Evolutionary conservation across 2,113 vertebrate genomes (phyloP).

Genomic region (Cheirogaleus medius): DNA sequence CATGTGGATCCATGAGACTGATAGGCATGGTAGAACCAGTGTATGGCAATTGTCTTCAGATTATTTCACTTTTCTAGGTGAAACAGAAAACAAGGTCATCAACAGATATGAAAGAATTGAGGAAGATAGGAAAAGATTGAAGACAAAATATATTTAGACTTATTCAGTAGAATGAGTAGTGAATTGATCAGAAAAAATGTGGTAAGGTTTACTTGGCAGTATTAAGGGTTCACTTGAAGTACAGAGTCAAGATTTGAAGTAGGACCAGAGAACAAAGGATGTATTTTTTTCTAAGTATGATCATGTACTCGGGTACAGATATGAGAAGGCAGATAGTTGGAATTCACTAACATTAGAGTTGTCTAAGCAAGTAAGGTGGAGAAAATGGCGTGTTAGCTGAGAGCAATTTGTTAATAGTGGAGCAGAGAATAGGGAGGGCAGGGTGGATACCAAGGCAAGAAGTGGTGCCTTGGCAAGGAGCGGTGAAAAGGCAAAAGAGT

Average conservation of each 20-base stretch:
- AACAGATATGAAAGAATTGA: background rate
- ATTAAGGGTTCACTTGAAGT: background rate
- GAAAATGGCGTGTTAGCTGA: background rate
- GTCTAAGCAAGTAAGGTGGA: background rate
- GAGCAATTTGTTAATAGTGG: background rate
- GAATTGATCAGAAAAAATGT: background rate
- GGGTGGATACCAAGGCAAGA: accelerated
- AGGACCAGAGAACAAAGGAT: background rate
- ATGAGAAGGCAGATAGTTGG: background rate
- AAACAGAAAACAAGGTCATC: background rate
- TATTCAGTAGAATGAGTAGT: background rate
- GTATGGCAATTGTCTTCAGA: too few relatives aligned
- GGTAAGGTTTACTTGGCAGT: too few relatives aligned
- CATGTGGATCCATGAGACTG: too few relatives aligned
- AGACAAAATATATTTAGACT: background rate
- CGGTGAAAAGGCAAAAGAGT: accelerated
- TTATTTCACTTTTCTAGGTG: background rate
- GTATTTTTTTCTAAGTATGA: background rate
- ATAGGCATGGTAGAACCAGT: too few relatives aligned
- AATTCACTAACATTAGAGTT: background rate
- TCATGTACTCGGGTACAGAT: too few relatives aligned
- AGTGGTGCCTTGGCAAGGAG: too few relatives aligned
- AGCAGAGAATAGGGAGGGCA: background rate
- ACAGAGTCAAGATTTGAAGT: background rate
- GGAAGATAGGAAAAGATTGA: background rate